These are phyloP conservation scores for Rotaria sp. DNA, from an alignment of 2,888 invertebrate species.

Conservation along the genomic window DNA sequence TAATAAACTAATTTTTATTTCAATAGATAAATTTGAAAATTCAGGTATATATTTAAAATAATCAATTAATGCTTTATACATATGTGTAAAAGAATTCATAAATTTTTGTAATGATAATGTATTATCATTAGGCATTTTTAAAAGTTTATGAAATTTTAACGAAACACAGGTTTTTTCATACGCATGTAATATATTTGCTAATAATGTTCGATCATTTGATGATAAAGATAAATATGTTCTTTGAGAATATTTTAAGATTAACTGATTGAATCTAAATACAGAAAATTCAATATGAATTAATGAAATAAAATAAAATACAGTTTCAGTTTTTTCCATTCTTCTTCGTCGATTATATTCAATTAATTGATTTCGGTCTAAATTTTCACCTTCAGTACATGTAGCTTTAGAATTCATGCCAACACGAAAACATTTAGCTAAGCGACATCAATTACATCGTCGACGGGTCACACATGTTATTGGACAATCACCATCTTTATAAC, in stretches of 20 bases:
- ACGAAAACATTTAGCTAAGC: background rate
- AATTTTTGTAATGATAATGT: background rate
- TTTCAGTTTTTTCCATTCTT: background rate
- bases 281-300: background rate
- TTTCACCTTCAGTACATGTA: background rate
- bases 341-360: background rate
- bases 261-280: background rate
- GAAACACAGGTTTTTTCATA: background rate
- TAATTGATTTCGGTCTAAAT: background rate
- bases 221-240: background rate
- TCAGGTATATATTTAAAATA: background rate
- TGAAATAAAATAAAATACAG: background rate
- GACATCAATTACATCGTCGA: background rate
- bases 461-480: background rate
- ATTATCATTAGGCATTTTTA: background rate
- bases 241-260: background rate
- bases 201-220: background rate
- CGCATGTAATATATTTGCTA: background rate
- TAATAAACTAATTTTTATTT: background rate
- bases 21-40: background rate
- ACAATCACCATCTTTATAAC: background rate
- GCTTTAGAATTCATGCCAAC: background rate
- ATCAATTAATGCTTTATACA: background rate
- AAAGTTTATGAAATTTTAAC: background rate
- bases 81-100: background rate